Evolutionary conservation across 2,113 vertebrate genomes (phyloP), one percentile per base, ranked within the genome.

Genomic region (Nothocercus nigrocapillus): DNA sequence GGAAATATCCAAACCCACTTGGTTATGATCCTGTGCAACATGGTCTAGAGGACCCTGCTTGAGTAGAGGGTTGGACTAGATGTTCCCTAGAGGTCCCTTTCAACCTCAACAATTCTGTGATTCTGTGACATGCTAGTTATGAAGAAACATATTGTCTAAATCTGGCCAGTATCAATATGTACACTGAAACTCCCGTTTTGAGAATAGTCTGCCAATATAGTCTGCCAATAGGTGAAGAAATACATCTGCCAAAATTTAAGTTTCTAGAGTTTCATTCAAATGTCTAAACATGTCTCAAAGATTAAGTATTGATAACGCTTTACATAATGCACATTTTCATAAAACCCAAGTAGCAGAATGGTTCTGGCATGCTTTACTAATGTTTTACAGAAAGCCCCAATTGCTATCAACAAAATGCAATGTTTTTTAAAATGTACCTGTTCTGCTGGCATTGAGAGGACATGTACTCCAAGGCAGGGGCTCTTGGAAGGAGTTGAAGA

Each of bases 401-500:
- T 75, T 69, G 9, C 49, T 24, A 49, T 49, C 6, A 64, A 82
- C 11, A 8, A 78, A 85, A 92, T 16, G 38, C 12, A 36, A 0
- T 36, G 7, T 81, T 82, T 88, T 53, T 38, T 68, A 72, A 59
- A 72, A 67, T 13, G 21, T 97, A 99, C 99, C 99, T 97, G 99
- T 99, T 30, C 1, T 85, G 88, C 98, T 99, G 4, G 36, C 38
- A 34, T 95, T 97, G n/a, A 99, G 85, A 9, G 99, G 99, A 66
- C 99, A 99, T 21, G 79, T 64, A 14, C 96, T 98, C 99, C 99
- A 99, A 5, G 99, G 99, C 78, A 99, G 97, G 1, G 99, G 99
- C 6, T 98, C 97, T 97, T 99, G 99, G 90, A 99, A 99, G 79
- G 99, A 99, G 97, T 99, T 99, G 98, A 99, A 99, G 96, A 99